Evolutionary conservation across 2,888 invertebrate genomes (phyloP).

Genomic region (Dyspetes luteomarginatus): DNA sequence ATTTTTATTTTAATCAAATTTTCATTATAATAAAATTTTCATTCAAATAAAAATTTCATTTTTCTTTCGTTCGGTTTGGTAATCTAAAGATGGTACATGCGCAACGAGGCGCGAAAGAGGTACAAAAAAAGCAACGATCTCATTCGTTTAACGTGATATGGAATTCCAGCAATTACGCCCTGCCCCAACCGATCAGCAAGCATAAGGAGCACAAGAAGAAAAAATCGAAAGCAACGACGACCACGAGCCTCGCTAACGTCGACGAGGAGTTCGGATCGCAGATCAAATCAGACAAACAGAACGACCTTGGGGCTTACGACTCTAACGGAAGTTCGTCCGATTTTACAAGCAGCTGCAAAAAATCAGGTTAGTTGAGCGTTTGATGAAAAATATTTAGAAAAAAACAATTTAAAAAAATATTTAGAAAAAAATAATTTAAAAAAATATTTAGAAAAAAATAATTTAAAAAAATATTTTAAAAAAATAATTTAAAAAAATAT

Average conservation of each 20-base stretch:
- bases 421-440: not conserved
- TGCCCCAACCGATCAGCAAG: slow-evolving; percentile 84
- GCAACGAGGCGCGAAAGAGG: not conserved
- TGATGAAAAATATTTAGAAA: no score
- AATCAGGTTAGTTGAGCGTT: slow-evolving; percentile 72
- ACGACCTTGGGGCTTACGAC: slow-evolving; percentile 55
- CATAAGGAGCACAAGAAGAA: slow-evolving; percentile 87
- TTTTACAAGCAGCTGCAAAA: slow-evolving; percentile 48
- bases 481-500: not conserved
- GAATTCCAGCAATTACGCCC: slow-evolving; percentile 80
- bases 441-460: not conserved
- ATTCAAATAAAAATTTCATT: no score
- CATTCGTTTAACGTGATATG: slow-evolving; percentile 5
- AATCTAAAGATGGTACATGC: not conserved
- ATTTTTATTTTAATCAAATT: not conserved
- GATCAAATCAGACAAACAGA: slow-evolving; percentile 31
- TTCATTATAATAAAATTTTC: not conserved
- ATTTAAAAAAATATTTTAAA: not conserved
- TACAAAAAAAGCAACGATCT: slow-evolving; percentile 15
- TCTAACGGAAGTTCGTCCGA: slow-evolving; percentile 44
- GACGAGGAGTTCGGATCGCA: slow-evolving; percentile 24
- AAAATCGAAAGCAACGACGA: slow-evolving; percentile 82
- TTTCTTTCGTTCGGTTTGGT: slow-evolving; percentile 17
- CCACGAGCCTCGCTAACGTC: slow-evolving; percentile 37
- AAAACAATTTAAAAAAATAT: not conserved